phyloP scores from a whole-genome alignment of 2,113 vertebrate genomes.

The Hyla sarda region DNA sequence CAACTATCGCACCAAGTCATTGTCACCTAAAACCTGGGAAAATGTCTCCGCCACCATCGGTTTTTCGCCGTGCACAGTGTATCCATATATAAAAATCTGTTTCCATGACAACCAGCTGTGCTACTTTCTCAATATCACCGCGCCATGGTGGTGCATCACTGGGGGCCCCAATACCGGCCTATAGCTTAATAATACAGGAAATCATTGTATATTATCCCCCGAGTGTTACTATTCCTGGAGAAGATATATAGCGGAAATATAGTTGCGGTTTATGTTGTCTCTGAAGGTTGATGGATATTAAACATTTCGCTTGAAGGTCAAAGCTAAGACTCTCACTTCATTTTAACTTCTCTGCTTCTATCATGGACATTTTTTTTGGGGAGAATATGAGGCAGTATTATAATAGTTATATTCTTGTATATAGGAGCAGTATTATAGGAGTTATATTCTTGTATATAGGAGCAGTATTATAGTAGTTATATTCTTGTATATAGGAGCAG shows the following conservation, averaged over 20 bases:
- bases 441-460: too few species aligned
- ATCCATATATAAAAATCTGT: slow-evolving; percentile 4
- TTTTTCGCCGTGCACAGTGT: neutral
- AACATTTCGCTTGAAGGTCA: too few species aligned
- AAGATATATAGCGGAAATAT: neutral
- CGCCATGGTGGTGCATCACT: neutral
- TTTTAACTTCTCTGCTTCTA: too few species aligned
- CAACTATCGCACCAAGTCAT: neutral
- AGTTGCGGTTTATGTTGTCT: too few species aligned
- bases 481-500: neutral
- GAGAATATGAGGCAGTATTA: too few species aligned
- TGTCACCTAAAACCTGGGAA: neutral
- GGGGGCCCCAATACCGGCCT: neutral
- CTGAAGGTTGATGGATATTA: too few species aligned
- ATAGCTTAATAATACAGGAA: neutral
- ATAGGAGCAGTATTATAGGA: too few species aligned
- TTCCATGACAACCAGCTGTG: slow-evolving; percentile 41
- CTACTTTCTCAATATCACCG: neutral
- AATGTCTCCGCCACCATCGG: neutral
- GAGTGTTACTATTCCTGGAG: neutral
- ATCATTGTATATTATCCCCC: neutral
- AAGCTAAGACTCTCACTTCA: too few species aligned
- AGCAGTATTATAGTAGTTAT: too few species aligned
- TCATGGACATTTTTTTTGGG: too few species aligned
- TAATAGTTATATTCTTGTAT: too few species aligned